Percentiles rank a stretch among this genome's conserved stretches.
Evolutionary conservation across 92 coral and sea anemone genomes (phyloP).

Genomic region (Zoanthus gigantus): DNA sequence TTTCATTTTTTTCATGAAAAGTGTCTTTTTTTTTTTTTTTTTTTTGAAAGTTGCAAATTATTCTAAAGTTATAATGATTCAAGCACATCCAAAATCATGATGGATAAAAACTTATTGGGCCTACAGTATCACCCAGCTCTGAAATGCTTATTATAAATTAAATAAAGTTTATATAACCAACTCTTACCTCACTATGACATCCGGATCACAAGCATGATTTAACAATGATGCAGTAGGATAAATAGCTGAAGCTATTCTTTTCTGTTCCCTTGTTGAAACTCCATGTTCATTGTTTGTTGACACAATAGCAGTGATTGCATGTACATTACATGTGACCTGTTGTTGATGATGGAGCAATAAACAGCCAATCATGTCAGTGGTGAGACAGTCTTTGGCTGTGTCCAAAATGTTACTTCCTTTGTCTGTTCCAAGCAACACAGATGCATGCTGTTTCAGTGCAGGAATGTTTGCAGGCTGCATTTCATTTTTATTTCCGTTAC

Average conservation of each 20-base stretch:
- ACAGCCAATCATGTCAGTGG: constrained; percentile 84
- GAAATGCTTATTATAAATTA: not conserved
- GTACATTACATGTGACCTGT: constrained; percentile 97
- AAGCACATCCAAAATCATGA: no score
- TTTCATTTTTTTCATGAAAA: no score
- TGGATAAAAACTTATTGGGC: no score
- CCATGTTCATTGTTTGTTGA: constrained; percentile 66
- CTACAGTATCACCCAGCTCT: no score
- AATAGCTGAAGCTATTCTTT: constrained; percentile 88
- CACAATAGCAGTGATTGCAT: constrained; percentile 92
- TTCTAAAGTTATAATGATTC: no score
- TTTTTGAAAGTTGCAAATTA: no score
- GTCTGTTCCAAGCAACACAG: constrained; percentile 59
- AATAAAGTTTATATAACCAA: not conserved
- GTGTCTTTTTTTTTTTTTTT: no score
- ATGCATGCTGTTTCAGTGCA: constrained; percentile 46
- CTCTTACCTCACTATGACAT: constrained; percentile 95
- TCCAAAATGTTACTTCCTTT: constrained; percentile 12
- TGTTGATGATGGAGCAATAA: constrained; percentile 87
- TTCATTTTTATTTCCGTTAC: constrained; percentile 36
- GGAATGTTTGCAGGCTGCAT: constrained; percentile 42
- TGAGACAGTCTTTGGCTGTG: constrained; percentile 44
- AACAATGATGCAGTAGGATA: constrained; percentile 94
- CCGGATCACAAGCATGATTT: constrained; percentile 99
- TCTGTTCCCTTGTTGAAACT: constrained; percentile 84